Base-by-base conservation (phyloP, 2,888 invertebrate species). In the Baronia brevicornis region DNA sequence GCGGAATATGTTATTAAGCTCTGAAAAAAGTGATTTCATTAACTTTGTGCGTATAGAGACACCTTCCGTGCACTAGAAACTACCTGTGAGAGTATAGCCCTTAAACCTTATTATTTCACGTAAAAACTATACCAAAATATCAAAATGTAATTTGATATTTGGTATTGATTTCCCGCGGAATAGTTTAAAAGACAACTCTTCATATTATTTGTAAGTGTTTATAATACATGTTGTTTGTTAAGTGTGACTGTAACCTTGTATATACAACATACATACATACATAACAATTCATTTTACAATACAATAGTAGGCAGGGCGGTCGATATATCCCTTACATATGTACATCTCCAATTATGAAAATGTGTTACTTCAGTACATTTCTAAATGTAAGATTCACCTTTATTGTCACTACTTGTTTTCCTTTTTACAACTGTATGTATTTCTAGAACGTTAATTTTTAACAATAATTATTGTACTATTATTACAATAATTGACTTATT, bases 401-500 rank as follows among this genome's bases (percentile, higher is more conserved):
- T 65, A 67, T 71, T 71, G 72, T 75, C 74, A 70, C 66, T 69
- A 61, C 65, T 73, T 69, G 69, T 75, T 73, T 70, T 70, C 70
- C 66, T 58, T 61, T 54, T 63, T 73, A 67, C 58, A 68, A 60
- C 59, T 72, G 56, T 73, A 77, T 77, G 68, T 77, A 74, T 71
- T 70, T 73, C 68, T 79, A 78, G 75, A 70, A 51, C 58, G 64
- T 65, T 75, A 70, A 67, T 70, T 74, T 75, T 66, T 51, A 70
- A 67, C 59, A 60, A 68, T 61, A 58, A 70, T 70, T 74, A 78
- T 74, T 75, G 75, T 77, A 72, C 65, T 72, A 70, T 67, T 69
- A 70, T 59, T 64, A 74, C 70, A 71, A 74, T 75, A 70, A 70
- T 70, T 72, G 63, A 63, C 65, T 68, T 70, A 74, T 70, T 64